phyloP scores from a whole-genome alignment of 2,797 vertebrate species.

The Myotis daubentonii region DNA sequence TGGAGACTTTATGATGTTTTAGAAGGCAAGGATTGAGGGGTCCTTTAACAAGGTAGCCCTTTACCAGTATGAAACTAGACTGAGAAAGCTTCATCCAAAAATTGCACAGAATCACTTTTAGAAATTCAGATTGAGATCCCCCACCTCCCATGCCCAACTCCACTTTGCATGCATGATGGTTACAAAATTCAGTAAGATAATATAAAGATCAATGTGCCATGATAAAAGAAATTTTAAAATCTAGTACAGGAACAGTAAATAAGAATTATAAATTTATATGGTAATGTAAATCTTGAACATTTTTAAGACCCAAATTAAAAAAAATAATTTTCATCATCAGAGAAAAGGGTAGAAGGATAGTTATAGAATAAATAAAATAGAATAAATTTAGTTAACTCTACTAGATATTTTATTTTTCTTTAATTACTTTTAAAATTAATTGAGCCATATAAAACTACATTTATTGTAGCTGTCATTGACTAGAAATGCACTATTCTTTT shows the following conservation, averaged over 20 bases:
- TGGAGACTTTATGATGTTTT: constrained; percentile 23
- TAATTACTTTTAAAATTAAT: constrained; percentile 46
- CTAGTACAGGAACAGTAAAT: neutral
- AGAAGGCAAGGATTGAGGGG: neutral
- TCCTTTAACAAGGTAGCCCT: neutral
- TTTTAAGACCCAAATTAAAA: neutral
- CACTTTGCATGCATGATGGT: neutral
- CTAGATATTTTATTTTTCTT: constrained; percentile 48
- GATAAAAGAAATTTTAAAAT: constrained; percentile 19
- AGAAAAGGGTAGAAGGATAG: neutral
- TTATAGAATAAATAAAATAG: neutral
- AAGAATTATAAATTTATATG: neutral
- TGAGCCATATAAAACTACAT: neutral
- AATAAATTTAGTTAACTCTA: constrained; percentile 11
- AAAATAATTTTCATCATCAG: neutral
- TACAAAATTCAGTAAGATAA: constrained; percentile 32
- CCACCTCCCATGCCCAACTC: neutral
- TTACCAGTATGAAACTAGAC: neutral
- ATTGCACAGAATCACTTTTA: neutral
- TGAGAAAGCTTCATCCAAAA: neutral
- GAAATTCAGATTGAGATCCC: neutral
- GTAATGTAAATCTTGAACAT: constrained; percentile 15
- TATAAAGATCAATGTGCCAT: neutral
- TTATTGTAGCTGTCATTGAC: neutral
- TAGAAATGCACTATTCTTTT: constrained; percentile 2